Evolutionary conservation across 2,113 vertebrate genomes (phyloP), one percentile per base, ranked within the genome.

Genomic region (Amphilophus citrinellus): DNA sequence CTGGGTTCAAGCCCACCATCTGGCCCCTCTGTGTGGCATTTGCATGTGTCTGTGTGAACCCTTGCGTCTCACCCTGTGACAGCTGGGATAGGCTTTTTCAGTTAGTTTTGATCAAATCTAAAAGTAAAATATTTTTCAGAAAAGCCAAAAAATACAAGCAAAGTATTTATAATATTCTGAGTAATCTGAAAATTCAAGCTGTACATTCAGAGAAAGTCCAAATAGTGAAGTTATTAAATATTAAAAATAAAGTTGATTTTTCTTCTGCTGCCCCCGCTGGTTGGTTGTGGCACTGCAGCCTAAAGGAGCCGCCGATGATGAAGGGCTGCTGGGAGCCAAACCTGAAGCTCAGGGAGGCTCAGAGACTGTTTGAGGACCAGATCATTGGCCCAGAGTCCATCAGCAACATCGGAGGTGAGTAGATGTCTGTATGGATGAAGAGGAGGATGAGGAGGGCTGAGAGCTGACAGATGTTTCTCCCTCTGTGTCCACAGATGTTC

Each of bases 311-410:
- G 4, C 98, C 98, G 1, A 59, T 94, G 7, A 95, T 99, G 94
- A 92, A 83, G 6, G 98, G 97, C 80, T 96, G 94, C 71, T 96
- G 98, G 79, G 96, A 98, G 77, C 96, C 97, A 30, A 99, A 99
- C 86, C 87, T 92, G 44, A 96, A 97, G 88, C 96, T 99, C 57
- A 93, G 95, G 7, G 94, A 97, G 87, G 97, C 97, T 3, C 94
- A 98, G 90, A 94, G 97, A 42, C 89, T 99, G 24, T 99, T 96
- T 93, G 97, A 99, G 86, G 97, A 97, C 79, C 96, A 97, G 63
- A 90, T 99, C 77, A 8, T 94, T 1, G 98, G 98, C 37, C 98
- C 98, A 1, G 98, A 99, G 88, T 99, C 98, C 66, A 95, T 99
- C 87, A 94, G 91, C 87, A 96, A 96, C 93, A 96, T 98, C 14